Evolutionary conservation across 2,888 invertebrate genomes (phyloP).

Genomic region (Rhogogaster chlorosoma): DNA sequence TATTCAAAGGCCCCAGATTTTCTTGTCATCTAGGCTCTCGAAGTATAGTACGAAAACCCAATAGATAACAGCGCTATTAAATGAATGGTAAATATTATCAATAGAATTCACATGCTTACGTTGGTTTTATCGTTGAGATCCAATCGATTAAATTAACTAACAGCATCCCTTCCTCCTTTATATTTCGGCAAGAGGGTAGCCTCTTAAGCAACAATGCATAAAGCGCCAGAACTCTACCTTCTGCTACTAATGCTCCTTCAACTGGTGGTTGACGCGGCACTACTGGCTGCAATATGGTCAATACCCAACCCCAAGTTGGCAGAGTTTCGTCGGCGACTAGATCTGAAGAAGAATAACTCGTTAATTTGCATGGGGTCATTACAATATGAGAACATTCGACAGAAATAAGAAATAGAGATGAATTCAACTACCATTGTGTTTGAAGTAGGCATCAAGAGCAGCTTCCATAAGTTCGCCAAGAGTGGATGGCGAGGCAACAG

Average conservation of each 20-base stretch:
- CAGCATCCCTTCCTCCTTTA: slow-evolving; percentile 76
- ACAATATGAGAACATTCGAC: background rate
- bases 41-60: too few species aligned
- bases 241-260: slow-evolving; percentile 78
- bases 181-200: slow-evolving; percentile 76
- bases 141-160: slow-evolving; percentile 76
- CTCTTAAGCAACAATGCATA: slow-evolving; percentile 80
- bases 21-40: too few species aligned
- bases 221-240: slow-evolving; percentile 80
- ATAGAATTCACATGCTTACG: slow-evolving; percentile 72
- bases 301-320: slow-evolving; percentile 79
- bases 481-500: slow-evolving; percentile 78
- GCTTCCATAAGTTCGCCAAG: slow-evolving; percentile 80
- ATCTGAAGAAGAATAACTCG: background rate
- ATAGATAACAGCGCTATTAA: background rate
- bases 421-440: slow-evolving; percentile 76
- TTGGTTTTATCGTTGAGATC: slow-evolving; percentile 79
- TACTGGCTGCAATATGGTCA: slow-evolving; percentile 76
- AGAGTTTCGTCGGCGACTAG: slow-evolving; percentile 73
- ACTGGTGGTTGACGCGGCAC: slow-evolving; percentile 78
- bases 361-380: background rate
- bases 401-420: background rate
- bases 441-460: slow-evolving; percentile 80
- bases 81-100: background rate
- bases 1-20: too few species aligned